Evolutionary conservation across 2,113 vertebrate genomes (phyloP), one percentile per base, ranked within the genome.

Genomic region (Excalfactoria chinensis): DNA sequence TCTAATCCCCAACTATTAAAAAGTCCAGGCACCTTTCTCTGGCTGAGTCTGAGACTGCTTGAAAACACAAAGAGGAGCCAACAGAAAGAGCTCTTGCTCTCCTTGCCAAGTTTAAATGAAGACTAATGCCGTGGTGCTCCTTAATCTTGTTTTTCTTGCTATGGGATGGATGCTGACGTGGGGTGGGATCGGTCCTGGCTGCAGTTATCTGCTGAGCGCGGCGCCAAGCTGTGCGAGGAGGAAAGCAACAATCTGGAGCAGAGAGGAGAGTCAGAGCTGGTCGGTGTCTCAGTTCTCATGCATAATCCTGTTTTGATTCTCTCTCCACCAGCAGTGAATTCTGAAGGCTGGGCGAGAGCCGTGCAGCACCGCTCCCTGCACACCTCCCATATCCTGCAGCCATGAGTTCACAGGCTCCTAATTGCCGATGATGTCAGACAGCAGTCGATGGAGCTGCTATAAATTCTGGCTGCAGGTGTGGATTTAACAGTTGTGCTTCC

Each of bases 401-500:
- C 75, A 86, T 93, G 86, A 89, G 90, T 95, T 96, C 90, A 86
- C 60, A 74, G 86, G 81, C 72, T 95, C 89, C 91, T 95, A 96
- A 96, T 96, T 96, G 83, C 90, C 69, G 13, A 72, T 95, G 96
- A 97, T 93, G 93, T 96, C 84, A 95, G 90, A 46, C 74, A 88
- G 93, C 93, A 44, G 86, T 92, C 49, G 91, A 91, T 76, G 95
- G 89, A 63, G 44, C 69, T 89, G 88, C 95, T 96, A 80, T 96
- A 97, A 96, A 97, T 93, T 95, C 84, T 90, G 84, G 77, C 93
- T 96, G 90, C 96, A 96, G 96, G 95, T 96, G 90, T 96, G 81
- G 93, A 60, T 96, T 97, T 97, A 96, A 96, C 93, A 85, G 90
- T 67, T 32, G 58, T 84, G 88, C 92, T 92, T 96, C 89, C 93